These are phyloP conservation scores for Caenorhabditis macrosperma DNA, from an alignment of 2,888 invertebrate genomes.

Conservation along the genomic window DNA sequence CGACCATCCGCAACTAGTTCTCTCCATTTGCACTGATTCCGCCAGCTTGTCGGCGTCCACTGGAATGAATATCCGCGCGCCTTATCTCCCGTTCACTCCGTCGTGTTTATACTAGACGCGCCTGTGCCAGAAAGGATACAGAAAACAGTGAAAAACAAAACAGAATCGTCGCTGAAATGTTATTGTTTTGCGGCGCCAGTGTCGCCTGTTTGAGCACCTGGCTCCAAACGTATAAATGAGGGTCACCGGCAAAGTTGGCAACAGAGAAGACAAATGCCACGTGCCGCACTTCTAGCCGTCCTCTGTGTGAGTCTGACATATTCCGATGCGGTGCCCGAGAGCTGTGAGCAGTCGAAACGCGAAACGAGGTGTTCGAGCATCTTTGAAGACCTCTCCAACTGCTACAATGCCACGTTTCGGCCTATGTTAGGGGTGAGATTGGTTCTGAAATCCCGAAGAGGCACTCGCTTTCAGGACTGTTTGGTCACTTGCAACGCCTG, in stretches of 20 bases:
- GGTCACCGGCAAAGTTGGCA: conserved; percentile 19
- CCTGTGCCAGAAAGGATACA: neutral
- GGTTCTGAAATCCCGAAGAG: neutral
- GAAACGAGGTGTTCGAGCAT: conserved; percentile 50
- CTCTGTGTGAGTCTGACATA: neutral
- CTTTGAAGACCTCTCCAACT: conserved; percentile 52
- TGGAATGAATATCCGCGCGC: neutral
- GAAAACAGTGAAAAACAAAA: conserved; percentile 22
- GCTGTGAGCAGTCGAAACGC: conserved; percentile 20
- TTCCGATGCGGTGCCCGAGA: conserved; percentile 16
- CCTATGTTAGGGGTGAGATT: conserved; percentile 44
- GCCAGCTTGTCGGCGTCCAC: neutral
- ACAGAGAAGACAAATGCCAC: neutral
- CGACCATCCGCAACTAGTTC: conserved; percentile 29
- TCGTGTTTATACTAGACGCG: conserved; percentile 6
- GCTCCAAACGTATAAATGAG: conserved; percentile 19
- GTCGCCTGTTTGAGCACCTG: conserved; percentile 46
- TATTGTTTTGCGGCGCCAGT: conserved; percentile 19
- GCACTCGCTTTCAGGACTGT: conserved; percentile 43
- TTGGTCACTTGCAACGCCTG: conserved; percentile 63
- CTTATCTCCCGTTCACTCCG: neutral
- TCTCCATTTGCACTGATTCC: conserved; percentile 37
- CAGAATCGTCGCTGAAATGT: conserved; percentile 7
- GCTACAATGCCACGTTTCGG: conserved; percentile 46
- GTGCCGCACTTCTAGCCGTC: neutral